Conservation (phyloP, 92 coral and sea anemone genomes). For the Ricordea florida region DNA sequence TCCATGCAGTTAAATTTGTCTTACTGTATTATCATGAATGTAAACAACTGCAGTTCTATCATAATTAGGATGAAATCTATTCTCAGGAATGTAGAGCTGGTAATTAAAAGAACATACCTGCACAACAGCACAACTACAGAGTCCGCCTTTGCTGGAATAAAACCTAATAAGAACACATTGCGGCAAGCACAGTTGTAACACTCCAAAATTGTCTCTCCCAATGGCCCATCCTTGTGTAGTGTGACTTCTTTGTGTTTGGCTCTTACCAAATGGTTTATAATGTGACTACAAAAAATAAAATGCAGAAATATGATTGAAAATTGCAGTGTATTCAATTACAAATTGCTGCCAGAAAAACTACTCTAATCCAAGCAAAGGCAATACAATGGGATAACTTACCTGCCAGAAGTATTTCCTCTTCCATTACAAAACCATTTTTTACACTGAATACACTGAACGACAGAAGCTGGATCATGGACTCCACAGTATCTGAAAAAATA, state of each 20-base stretch:
- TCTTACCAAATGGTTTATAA: slow-evolving; percentile 94
- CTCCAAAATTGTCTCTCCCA: slow-evolving; percentile 95
- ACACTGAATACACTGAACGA: slow-evolving; percentile 96
- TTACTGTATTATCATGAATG: too few species aligned
- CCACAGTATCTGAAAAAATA: slow-evolving; percentile 89
- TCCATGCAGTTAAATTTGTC: too few species aligned
- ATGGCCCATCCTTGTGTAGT: slow-evolving; percentile 97
- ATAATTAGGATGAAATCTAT: too few species aligned
- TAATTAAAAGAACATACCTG: slow-evolving; percentile 77
- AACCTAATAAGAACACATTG: slow-evolving; percentile 93
- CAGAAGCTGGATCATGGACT: slow-evolving; percentile 99
- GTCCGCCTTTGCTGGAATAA: slow-evolving; percentile 98
- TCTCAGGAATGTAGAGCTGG: too few species aligned
- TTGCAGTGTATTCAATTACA: background rate
- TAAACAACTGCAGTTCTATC: too few species aligned
- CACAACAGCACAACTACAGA: slow-evolving; percentile 97
- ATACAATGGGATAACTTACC: slow-evolving; percentile 47
- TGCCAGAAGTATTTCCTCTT: slow-evolving; percentile 97
- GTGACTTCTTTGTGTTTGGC: slow-evolving; percentile 99
- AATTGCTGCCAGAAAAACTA: too few species aligned
- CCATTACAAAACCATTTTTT: slow-evolving; percentile 99
- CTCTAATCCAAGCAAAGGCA: background rate
- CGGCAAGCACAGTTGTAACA: slow-evolving; percentile 98
- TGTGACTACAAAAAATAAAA: slow-evolving; percentile 61
- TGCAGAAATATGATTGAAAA: background rate